These are phyloP conservation scores for Liasis olivaceus DNA, from an alignment of 2,797 vertebrate genomes.

Conservation along the genomic window DNA sequence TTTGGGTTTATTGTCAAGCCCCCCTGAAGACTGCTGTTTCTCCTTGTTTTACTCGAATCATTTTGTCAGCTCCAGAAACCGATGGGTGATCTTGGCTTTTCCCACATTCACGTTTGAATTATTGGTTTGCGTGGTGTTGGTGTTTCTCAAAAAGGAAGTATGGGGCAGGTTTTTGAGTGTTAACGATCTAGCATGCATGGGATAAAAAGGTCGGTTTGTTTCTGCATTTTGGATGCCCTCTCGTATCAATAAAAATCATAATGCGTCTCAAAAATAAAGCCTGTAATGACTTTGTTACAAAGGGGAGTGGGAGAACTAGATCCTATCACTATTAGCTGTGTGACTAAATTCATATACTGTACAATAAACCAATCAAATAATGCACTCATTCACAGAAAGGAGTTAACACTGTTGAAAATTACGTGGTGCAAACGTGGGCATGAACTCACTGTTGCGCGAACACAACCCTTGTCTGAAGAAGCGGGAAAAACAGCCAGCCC, in stretches of 20 bases:
- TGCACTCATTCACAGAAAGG: no score
- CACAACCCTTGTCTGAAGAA: no score
- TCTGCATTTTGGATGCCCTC: background rate
- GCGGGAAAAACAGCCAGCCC: no score
- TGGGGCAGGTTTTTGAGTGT: background rate
- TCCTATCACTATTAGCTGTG: background rate
- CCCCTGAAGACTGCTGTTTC: background rate
- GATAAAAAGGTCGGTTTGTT: background rate
- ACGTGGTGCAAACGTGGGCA: no score
- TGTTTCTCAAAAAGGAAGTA: background rate
- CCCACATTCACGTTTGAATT: background rate
- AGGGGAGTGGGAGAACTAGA: background rate
- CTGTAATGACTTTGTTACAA: background rate
- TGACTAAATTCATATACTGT: background rate
- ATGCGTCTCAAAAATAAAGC: background rate
- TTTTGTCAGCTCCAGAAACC: background rate
- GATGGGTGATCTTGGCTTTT: background rate
- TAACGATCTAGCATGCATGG: background rate
- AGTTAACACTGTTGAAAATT: no score
- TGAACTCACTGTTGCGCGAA: no score
- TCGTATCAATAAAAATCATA: background rate
- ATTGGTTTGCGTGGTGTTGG: background rate
- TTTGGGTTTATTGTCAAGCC: background rate
- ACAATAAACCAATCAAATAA: no score
- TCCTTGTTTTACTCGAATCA: background rate